Conservation (phyloP, 2,113 vertebrate genomes). For the Lepidothrix coronata region DNA sequence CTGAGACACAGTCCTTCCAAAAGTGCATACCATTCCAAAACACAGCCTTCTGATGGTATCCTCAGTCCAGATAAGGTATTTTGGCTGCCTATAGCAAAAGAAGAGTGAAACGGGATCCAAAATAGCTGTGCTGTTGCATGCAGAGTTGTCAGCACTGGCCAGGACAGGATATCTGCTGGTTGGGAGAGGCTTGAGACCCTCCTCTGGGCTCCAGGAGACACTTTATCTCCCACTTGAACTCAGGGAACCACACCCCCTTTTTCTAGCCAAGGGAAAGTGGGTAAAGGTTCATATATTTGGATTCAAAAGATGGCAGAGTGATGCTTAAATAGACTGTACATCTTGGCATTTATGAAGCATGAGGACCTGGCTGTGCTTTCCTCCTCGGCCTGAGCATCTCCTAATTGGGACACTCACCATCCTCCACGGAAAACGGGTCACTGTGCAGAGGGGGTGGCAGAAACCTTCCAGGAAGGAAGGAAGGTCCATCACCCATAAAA, state of each 20-base stretch:
- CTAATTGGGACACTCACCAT: not conserved
- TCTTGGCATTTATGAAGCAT: not conserved
- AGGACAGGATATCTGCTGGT: not conserved
- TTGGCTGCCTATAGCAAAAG: not conserved
- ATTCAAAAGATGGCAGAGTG: not conserved
- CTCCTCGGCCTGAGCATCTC: not conserved
- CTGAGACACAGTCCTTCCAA: not conserved
- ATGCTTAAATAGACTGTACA: not conserved
- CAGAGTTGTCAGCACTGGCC: not conserved
- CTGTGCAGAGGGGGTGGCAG: not conserved
- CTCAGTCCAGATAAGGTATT: not conserved
- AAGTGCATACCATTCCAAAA: not conserved
- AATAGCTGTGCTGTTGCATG: not conserved
- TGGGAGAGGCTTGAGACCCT: not conserved
- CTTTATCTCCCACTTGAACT: not conserved
- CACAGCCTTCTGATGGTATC: not conserved
- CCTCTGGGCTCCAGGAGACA: not conserved
- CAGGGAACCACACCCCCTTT: not conserved
- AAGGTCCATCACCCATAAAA: not conserved
- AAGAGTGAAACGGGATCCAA: not conserved
- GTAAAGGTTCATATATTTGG: not conserved
- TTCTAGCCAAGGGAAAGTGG: not conserved
- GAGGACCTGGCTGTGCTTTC: not conserved
- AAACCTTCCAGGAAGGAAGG: not conserved
- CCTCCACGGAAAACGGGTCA: not conserved